phyloP scores from a whole-genome alignment of 2,888 invertebrate species.

The Prenolepis imparis region DNA sequence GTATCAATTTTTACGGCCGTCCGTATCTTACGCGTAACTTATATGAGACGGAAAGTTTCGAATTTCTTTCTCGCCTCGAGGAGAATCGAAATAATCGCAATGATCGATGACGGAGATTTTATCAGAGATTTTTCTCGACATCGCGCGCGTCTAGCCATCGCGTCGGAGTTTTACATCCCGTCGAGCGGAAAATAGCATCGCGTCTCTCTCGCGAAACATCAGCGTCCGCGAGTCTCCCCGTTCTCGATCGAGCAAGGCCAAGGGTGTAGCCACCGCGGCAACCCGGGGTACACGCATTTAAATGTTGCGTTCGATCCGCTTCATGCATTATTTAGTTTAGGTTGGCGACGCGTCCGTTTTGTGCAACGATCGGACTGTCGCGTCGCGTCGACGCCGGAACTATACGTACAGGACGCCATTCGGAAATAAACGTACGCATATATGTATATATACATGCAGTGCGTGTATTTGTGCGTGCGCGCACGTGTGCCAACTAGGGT shows the following conservation, averaged over 20 bases:
- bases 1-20: constrained; percentile 58
- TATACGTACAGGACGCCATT: constrained; percentile 74
- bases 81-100: constrained; percentile 20
- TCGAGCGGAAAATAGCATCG: background rate
- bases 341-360: constrained; percentile 75
- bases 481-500: constrained; percentile 59
- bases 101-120: constrained; percentile 45
- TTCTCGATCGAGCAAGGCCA: constrained; percentile 69
- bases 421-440: constrained; percentile 77
- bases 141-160: too few species aligned
- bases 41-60: constrained; percentile 24
- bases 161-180: constrained; percentile 2
- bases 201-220: constrained; percentile 18
- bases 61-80: constrained; percentile 6
- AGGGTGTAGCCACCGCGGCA: constrained; percentile 67
- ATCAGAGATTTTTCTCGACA: constrained; percentile 4
- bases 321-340: constrained; percentile 83
- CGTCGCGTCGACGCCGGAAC: constrained; percentile 80
- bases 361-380: constrained; percentile 78
- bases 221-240: constrained; percentile 1
- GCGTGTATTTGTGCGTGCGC: constrained; percentile 31
- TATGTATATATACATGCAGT: constrained; percentile 56
- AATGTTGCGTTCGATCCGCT: constrained; percentile 81
- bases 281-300: constrained; percentile 78
- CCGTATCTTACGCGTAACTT: constrained; percentile 50